Evolutionary conservation across 2,797 vertebrate species (phyloP).

Genomic region (Parambassis ranga): DNA sequence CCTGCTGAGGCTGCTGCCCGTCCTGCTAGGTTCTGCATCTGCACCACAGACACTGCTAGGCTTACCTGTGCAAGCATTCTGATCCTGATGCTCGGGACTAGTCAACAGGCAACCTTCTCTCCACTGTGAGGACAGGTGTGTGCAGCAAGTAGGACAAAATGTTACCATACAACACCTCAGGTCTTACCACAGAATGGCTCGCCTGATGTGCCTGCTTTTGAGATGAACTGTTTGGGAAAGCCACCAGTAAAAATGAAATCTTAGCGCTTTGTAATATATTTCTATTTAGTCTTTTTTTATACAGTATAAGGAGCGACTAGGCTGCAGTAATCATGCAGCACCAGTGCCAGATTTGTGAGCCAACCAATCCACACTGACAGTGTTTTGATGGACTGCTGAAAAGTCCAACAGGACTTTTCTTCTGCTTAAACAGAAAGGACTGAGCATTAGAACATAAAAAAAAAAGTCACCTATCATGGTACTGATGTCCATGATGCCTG

Average conservation of each 20-base stretch:
- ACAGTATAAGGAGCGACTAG: constrained; percentile 1
- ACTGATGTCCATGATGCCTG: not conserved
- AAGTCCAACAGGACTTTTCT: not conserved
- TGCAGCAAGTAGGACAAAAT: not conserved
- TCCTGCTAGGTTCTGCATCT: constrained; percentile 75
- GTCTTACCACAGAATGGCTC: not conserved
- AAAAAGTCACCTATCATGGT: not conserved
- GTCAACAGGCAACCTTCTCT: not conserved
- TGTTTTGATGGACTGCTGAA: not conserved
- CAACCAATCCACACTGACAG: not conserved
- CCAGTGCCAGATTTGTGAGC: constrained; percentile 4
- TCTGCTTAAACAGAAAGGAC: constrained; percentile 6
- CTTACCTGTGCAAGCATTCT: constrained; percentile 46
- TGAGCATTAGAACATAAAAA: not conserved
- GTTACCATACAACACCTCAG: not conserved
- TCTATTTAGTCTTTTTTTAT: constrained; percentile 26
- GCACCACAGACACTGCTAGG: constrained; percentile 9
- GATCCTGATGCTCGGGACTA: constrained; percentile 5
- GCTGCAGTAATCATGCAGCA: not conserved
- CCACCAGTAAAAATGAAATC: not conserved
- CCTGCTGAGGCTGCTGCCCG: constrained; percentile 85
- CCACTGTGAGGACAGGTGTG: constrained; percentile 2
- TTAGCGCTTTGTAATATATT: constrained; percentile 40
- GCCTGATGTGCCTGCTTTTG: not conserved
- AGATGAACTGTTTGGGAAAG: constrained; percentile 4